These are phyloP conservation scores for Morone saxatilis DNA, from an alignment of 2,113 vertebrate genomes.

Conservation along the genomic window DNA sequence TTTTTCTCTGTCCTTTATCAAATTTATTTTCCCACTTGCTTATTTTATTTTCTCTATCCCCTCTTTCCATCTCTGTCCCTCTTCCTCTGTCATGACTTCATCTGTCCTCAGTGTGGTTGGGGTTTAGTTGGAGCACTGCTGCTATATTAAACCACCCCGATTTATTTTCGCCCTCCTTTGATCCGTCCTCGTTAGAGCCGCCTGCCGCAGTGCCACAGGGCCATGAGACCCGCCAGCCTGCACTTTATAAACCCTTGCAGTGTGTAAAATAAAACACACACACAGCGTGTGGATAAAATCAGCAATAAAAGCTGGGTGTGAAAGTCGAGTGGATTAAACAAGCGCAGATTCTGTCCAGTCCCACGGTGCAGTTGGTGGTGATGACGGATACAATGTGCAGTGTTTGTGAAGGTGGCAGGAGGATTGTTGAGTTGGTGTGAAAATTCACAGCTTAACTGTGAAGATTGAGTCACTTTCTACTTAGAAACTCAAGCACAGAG, in stretches of 20 bases:
- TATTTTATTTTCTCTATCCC: conserved; percentile 18
- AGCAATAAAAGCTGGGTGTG: conserved; percentile 71
- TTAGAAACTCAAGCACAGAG: not conserved
- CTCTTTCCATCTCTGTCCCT: conserved; percentile 34
- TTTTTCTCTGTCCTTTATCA: not conserved
- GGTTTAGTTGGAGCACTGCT: conserved; percentile 60
- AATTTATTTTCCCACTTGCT: conserved; percentile 6
- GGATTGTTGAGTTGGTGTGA: conserved; percentile 57
- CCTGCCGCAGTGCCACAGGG: conserved; percentile 59
- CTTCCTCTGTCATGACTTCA: conserved; percentile 72
- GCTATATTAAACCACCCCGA: conserved; percentile 75
- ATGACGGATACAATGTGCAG: conserved; percentile 13
- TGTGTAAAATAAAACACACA: conserved; percentile 70
- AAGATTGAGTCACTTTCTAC: conserved; percentile 35
- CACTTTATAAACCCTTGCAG: conserved; percentile 68
- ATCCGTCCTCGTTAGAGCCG: conserved; percentile 67
- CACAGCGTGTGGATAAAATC: conserved; percentile 59
- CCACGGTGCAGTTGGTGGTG: conserved; percentile 24
- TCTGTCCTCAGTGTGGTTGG: conserved; percentile 72
- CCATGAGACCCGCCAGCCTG: conserved; percentile 58
- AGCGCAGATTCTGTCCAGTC: conserved; percentile 29
- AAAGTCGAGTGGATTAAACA: conserved; percentile 62
- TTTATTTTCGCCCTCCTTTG: conserved; percentile 76
- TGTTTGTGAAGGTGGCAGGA: conserved; percentile 27
- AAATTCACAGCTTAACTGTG: conserved; percentile 64